A percentile compares a stretch with the other conserved stretches of the same genome.
phyloP scores from a whole-genome alignment of 2,113 vertebrate genomes.

The Megaceryle torquata region DNA sequence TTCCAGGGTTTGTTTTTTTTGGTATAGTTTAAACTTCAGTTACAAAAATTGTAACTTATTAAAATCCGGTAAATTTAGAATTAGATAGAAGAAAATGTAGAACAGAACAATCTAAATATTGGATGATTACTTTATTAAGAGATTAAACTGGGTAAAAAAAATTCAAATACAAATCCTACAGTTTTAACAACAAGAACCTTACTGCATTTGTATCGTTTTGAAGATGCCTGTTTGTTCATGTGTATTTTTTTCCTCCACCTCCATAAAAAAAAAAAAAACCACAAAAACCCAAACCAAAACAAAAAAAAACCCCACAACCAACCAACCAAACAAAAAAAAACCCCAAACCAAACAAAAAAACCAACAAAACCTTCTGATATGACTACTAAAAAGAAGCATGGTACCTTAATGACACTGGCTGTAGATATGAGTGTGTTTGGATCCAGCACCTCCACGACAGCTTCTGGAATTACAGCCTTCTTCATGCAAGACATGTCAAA shows the following conservation, averaged over 20 bases:
- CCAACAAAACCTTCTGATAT: neutral
- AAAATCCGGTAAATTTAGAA: neutral
- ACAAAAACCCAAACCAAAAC: no score
- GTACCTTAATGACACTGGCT: conserved; percentile 85
- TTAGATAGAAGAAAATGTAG: neutral
- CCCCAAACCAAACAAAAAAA: no score
- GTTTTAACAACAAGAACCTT: neutral
- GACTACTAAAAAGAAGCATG: neutral
- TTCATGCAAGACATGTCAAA: conserved; percentile 98
- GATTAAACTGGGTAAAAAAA: neutral
- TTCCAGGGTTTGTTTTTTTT: neutral
- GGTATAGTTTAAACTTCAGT: neutral
- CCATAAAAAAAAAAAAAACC: neutral
- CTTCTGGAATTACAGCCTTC: conserved; percentile 87
- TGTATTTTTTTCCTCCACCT: neutral
- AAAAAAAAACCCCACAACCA: no score
- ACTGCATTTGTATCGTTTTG: neutral
- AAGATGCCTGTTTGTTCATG: neutral
- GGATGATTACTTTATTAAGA: neutral
- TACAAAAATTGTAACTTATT: neutral
- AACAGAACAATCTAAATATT: neutral
- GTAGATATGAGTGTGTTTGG: conserved; percentile 85
- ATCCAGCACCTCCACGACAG: conserved; percentile 84
- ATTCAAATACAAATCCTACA: neutral
- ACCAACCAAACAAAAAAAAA: neutral